Conservation (phyloP, 2,797 vertebrate genomes). For the Parauchenoglanis punctatus region DNA sequence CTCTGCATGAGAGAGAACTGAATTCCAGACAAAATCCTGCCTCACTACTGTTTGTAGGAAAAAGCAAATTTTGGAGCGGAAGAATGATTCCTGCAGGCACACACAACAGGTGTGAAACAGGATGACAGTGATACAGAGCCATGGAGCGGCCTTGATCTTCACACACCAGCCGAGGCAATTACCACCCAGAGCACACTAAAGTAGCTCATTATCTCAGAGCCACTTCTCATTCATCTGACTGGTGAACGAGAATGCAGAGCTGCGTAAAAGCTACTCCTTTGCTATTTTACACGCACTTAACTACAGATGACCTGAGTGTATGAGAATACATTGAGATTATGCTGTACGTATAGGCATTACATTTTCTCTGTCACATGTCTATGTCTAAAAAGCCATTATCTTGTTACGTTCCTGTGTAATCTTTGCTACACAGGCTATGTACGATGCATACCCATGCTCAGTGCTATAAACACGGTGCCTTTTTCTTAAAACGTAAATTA, state of each 20-base stretch:
- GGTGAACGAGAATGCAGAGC: slow-evolving; percentile 8
- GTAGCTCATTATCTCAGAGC: slow-evolving; percentile 55
- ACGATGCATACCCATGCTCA: not conserved
- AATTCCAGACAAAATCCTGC: slow-evolving; percentile 17
- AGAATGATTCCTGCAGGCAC: slow-evolving; percentile 1
- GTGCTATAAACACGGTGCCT: not conserved
- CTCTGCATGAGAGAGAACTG: not conserved
- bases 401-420: not conserved
- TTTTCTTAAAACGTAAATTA: slow-evolving; percentile 16
- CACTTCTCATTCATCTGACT: slow-evolving; percentile 34
- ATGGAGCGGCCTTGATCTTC: slow-evolving; percentile 52
- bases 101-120: slow-evolving; percentile 57
- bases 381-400: not conserved
- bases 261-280: not conserved
- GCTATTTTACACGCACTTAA: not conserved
- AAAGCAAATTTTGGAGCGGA: slow-evolving; percentile 10
- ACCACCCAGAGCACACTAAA: slow-evolving; percentile 51
- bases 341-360: not conserved
- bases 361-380: not conserved
- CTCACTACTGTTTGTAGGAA: not conserved
- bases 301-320: not conserved
- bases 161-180: slow-evolving; percentile 57
- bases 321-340: not conserved
- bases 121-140: slow-evolving; percentile 49
- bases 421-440: not conserved